Evolutionary conservation across 1,140 invertebrate genomes (phyloP).

Genomic region (Drosophila pandora): DNA sequence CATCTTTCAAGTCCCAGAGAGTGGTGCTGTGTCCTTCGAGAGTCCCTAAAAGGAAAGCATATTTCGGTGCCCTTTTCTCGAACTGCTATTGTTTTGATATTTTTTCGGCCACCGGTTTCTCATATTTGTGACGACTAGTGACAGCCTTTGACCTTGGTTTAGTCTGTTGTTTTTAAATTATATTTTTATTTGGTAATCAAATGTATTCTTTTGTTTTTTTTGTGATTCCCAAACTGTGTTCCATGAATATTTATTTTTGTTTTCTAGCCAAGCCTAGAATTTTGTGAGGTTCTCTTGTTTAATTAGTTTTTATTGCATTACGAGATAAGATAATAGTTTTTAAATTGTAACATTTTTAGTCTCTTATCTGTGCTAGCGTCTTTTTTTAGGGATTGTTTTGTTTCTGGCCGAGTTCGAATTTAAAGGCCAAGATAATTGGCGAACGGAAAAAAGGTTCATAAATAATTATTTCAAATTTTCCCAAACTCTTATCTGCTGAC

Average conservation of each 20-base stretch:
- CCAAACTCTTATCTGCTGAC: conserved; percentile 10
- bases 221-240: conserved; percentile 17
- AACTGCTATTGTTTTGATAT: conserved; percentile 36
- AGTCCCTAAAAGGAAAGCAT: conserved; percentile 32
- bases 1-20: background rate
- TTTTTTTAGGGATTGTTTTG: conserved; percentile 15
- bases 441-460: conserved; percentile 10
- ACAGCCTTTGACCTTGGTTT: conserved; percentile 42
- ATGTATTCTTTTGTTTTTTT: conserved; percentile 45
- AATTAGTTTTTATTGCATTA: conserved; percentile 28
- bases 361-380: conserved; percentile 12
- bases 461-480: conserved; percentile 13
- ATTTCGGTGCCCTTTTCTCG: conserved; percentile 14
- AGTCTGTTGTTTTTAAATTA: conserved; percentile 12
- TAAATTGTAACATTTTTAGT: conserved; percentile 18
- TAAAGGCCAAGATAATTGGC: conserved; percentile 20
- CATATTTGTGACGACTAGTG: conserved; percentile 9
- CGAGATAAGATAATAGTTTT: conserved; percentile 38
- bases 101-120: background rate
- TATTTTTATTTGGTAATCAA: conserved; percentile 25
- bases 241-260: conserved; percentile 38
- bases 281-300: conserved; percentile 12
- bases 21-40: conserved; percentile 8
- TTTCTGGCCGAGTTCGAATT: background rate
- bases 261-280: conserved; percentile 19